A percentile compares a stretch with the other conserved stretches of the same genome.
Evolutionary conservation across 1,140 invertebrate genomes (phyloP).

Genomic region (Rhopalosiphum maidis): DNA sequence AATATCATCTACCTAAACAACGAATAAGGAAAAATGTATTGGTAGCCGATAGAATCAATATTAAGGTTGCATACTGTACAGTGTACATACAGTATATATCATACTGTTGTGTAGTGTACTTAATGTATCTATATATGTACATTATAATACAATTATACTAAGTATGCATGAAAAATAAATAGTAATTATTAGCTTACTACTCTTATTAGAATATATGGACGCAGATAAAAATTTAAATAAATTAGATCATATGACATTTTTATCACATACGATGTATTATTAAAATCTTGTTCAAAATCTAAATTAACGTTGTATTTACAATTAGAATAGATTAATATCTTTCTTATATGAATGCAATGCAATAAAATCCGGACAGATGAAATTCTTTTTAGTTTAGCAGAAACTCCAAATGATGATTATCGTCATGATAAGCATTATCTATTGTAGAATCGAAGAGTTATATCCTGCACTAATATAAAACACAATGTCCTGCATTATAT

Average conservation of each 20-base stretch:
- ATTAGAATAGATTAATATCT: neutral
- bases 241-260: neutral
- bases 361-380: neutral
- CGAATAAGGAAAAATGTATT: no score
- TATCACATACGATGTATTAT: neutral
- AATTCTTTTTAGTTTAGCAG: neutral
- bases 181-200: no score
- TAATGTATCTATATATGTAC: no score
- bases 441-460: neutral
- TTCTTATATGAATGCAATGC: neutral
- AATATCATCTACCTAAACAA: no score
- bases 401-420: neutral
- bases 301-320: neutral
- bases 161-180: no score
- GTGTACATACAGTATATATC: no score
- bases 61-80: no score
- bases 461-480: neutral
- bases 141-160: no score
- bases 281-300: neutral
- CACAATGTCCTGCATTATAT: no score
- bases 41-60: no score
- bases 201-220: no score
- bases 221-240: neutral
- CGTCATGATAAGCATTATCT: neutral
- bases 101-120: no score